Evolutionary conservation across 2,113 vertebrate species (phyloP).

Genomic region (Myotis davidii): DNA sequence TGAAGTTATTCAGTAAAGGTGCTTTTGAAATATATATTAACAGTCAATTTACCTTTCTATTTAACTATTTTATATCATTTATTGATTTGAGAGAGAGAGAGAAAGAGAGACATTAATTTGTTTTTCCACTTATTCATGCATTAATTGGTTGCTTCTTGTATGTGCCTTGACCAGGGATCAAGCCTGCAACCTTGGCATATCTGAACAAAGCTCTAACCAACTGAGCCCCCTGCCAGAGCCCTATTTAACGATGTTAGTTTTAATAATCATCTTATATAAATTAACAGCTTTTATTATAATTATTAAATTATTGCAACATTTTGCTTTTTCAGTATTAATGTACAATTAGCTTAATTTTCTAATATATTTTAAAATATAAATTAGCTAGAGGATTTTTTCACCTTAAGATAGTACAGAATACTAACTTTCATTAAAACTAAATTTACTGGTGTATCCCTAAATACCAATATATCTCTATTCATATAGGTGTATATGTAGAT

Average conservation of each 20-base stretch:
- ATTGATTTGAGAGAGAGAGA: too few species aligned
- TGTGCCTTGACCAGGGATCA: too few species aligned
- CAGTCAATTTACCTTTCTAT: background rate
- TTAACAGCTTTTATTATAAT: background rate
- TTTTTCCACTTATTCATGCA: too few species aligned
- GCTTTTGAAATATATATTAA: background rate
- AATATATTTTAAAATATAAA: background rate
- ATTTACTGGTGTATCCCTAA: background rate
- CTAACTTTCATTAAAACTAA: background rate
- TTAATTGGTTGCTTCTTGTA: too few species aligned
- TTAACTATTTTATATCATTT: background rate
- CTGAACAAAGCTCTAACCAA: too few species aligned
- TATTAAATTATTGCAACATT: background rate
- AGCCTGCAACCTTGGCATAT: too few species aligned
- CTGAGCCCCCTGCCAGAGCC: too few species aligned
- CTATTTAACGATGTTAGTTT: background rate
- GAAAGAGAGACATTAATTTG: too few species aligned
- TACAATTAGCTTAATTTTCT: background rate
- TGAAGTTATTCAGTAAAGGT: background rate
- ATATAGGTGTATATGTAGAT: background rate
- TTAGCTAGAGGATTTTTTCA: background rate
- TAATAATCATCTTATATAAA: background rate
- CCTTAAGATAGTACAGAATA: background rate
- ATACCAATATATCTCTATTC: background rate
- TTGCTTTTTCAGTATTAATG: background rate